Percentiles rank a stretch among this genome's conserved stretches.
Evolutionary conservation across 1,140 invertebrate species (phyloP).

Genomic region (Drosophila repleta): DNA sequence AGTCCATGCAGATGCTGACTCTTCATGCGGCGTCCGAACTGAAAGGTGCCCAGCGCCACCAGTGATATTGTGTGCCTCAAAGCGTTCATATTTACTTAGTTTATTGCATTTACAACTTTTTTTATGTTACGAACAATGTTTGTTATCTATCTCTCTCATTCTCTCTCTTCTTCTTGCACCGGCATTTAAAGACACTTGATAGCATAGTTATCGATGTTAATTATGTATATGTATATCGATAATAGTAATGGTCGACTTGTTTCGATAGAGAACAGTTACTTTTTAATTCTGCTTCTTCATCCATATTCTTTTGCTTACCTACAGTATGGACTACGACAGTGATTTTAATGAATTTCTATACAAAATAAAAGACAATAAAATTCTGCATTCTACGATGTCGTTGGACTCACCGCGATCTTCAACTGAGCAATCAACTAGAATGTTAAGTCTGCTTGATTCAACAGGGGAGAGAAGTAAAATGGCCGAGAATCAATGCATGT

Average conservation of each 20-base stretch:
- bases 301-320: background rate
- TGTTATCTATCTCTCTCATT: slow-evolving; percentile 62
- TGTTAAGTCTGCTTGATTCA: background rate
- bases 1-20: slow-evolving; percentile 57
- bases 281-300: background rate
- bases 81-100: slow-evolving; percentile 50
- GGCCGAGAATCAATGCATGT: background rate
- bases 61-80: slow-evolving; percentile 62
- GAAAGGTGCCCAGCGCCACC: slow-evolving; percentile 66
- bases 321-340: background rate
- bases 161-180: slow-evolving; percentile 48
- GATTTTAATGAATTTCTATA: background rate
- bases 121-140: slow-evolving; percentile 24
- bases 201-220: slow-evolving; percentile 1
- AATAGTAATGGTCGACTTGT: background rate
- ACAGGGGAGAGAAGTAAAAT: background rate
- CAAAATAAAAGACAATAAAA: background rate
- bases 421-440: background rate
- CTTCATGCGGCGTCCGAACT: slow-evolving; percentile 57
- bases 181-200: slow-evolving; percentile 50
- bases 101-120: background rate
- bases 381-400: slow-evolving; percentile 4
- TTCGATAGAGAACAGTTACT: slow-evolving; percentile 16
- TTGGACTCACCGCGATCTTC: background rate
- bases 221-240: slow-evolving; percentile 22